phyloP scores from a whole-genome alignment of 1,140 invertebrate genomes.

The Dreissena polymorpha region DNA sequence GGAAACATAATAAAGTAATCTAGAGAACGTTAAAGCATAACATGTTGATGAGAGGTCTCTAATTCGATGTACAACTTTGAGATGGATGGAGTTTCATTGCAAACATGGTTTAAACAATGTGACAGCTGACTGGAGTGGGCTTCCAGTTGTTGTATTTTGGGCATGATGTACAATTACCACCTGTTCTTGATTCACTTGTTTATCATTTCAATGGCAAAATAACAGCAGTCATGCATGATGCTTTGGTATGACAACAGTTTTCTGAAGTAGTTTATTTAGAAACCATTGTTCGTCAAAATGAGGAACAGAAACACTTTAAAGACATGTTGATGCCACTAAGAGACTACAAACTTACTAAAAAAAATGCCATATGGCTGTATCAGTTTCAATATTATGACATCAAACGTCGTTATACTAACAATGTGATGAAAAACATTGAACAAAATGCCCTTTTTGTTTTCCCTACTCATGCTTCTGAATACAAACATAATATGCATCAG shows the following conservation, averaged over 20 bases:
- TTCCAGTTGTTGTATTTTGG: too few species aligned
- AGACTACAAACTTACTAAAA: constrained; percentile 14
- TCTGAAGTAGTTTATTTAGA: constrained; percentile 37
- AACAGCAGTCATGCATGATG: constrained; percentile 49
- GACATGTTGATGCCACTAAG: constrained; percentile 26
- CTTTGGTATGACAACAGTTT: constrained; percentile 50
- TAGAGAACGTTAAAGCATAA: background rate
- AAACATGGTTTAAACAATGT: too few species aligned
- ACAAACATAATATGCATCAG: too few species aligned
- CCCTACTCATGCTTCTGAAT: too few species aligned
- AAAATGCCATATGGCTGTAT: constrained; percentile 48
- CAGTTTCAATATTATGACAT: constrained; percentile 51
- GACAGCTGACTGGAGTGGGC: too few species aligned
- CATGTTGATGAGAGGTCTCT: constrained; percentile 52
- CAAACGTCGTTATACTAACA: constrained; percentile 17
- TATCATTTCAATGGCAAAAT: constrained; percentile 29
- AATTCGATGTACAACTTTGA: constrained; percentile 34
- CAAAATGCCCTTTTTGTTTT: too few species aligned
- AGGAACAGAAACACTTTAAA: too few species aligned
- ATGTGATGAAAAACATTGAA: too few species aligned
- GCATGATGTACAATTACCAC: too few species aligned
- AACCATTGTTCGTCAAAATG: constrained; percentile 46
- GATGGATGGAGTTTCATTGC: too few species aligned
- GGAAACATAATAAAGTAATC: background rate
- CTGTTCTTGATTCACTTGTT: too few species aligned